phyloP scores from a whole-genome alignment of 1,140 invertebrate species.

The Drosophila nebulosa region DNA sequence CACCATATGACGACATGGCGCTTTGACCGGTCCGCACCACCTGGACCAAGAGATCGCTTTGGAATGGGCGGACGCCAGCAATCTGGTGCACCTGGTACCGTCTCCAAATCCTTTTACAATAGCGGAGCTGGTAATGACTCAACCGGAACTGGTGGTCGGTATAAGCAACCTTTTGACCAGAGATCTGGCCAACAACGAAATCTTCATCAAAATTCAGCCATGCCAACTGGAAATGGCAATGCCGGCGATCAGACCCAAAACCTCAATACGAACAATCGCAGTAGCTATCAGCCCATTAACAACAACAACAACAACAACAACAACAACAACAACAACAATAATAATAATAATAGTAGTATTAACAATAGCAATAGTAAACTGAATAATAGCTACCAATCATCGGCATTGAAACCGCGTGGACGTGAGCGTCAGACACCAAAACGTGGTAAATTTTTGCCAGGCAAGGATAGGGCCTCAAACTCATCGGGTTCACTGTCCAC shows the following conservation, averaged over 20 bases:
- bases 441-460: conserved; percentile 21
- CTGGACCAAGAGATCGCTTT: conserved; percentile 25
- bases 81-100: conserved; percentile 13
- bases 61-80: conserved; percentile 13
- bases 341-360: neutral
- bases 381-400: neutral
- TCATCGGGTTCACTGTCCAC: conserved; percentile 51
- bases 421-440: conserved; percentile 8
- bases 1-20: conserved; percentile 24
- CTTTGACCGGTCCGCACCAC: neutral
- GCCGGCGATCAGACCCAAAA: neutral
- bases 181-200: neutral
- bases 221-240: neutral
- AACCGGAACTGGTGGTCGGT: conserved; percentile 13
- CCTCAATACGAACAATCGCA: neutral
- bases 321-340: neutral
- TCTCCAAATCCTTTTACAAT: conserved; percentile 55
- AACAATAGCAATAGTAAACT: neutral
- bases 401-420: neutral
- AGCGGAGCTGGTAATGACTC: conserved; percentile 19
- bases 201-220: neutral
- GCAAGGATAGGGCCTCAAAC: conserved; percentile 28
- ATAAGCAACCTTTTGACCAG: conserved; percentile 28
- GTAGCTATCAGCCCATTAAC: neutral
- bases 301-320: neutral